phyloP scores from a whole-genome alignment of 2,113 vertebrate species.

The Atherinomorus stipes region DNA sequence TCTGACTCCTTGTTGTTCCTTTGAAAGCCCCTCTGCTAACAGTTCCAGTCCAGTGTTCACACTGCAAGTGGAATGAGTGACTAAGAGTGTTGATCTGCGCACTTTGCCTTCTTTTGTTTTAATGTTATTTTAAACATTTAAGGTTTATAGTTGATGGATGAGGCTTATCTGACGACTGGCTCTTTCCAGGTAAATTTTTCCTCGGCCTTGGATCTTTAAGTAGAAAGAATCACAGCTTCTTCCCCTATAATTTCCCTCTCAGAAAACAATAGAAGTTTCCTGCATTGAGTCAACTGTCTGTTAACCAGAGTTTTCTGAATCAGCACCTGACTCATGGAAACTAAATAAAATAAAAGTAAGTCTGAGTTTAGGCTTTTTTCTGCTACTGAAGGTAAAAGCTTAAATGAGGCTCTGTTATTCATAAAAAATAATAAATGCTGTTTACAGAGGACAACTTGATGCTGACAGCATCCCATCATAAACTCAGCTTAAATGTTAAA shows the following conservation, averaged over 20 bases:
- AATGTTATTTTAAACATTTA: slow-evolving; percentile 77
- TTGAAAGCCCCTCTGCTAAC: not conserved
- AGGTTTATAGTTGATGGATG: slow-evolving; percentile 63
- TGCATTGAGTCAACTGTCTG: not conserved
- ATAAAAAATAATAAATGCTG: no score
- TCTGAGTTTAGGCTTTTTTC: not conserved
- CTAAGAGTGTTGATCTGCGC: slow-evolving; percentile 41
- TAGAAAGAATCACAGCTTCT: not conserved
- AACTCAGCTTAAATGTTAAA: no score
- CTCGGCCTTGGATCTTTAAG: slow-evolving; percentile 7
- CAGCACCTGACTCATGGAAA: not conserved
- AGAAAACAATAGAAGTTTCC: slow-evolving; percentile 3
- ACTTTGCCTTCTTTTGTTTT: slow-evolving; percentile 64
- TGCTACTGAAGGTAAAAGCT: no score
- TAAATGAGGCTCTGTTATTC: no score
- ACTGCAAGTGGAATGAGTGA: not conserved
- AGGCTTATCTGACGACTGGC: slow-evolving; percentile 71
- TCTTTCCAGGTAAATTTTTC: slow-evolving; percentile 42
- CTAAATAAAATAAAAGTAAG: not conserved
- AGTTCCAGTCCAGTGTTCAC: not conserved
- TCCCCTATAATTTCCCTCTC: not conserved
- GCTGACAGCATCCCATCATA: no score
- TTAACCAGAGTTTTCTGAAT: not conserved
- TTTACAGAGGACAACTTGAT: no score
- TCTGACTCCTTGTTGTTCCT: not conserved